Evolutionary conservation across 2,888 invertebrate genomes (phyloP), one percentile per base, ranked within the genome.

Genomic region (Eristalis tenax): DNA sequence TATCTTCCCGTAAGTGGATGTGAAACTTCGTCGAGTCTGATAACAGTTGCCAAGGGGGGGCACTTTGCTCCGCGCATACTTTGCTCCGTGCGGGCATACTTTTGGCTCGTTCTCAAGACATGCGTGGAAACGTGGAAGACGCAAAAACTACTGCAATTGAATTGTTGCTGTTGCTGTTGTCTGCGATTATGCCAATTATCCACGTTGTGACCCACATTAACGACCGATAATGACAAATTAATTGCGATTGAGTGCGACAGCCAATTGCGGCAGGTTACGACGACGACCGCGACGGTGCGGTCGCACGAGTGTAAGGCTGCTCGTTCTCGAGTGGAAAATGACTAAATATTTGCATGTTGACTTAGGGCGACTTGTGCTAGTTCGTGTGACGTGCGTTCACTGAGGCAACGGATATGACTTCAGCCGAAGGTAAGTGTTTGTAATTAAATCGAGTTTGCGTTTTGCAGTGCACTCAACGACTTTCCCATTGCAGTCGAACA

Each of bases 181-280:
- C 18, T 3, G 50, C 18, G 50, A 50, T 18, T 50, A 50, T 50
- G 50, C 50, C 50, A 50, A 50, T 50, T 50, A 50, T 50, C 50
- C 50, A 8, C 59, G 43, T 10, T 59, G 4, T 66, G 28, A 18
- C n/a, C 40, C 57, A 68, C 57, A 43, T 56, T 23, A 38, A n/a
- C 57, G 18, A 8, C 69, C 61, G 61, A 68, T 77, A 69, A 69
- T 77, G 68, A 23, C 32, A 23, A 69, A 63, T 76, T 76, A 61
- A 15, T 15, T 61, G 15, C 35, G 23, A 50, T 28, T n/a, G n/a
- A 18, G 61, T 63, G 61, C 43, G 68, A 59, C 22, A 57, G 32
- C 23, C 11, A 18, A 23, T 6, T 22, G 11, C 26, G 40, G 18
- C 66, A 28, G 15, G 13, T 59, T 8, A 15, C 26, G 13, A 18